phyloP scores from a whole-genome alignment of 2,113 vertebrate species.

The Herpailurus yagouaroundi region DNA sequence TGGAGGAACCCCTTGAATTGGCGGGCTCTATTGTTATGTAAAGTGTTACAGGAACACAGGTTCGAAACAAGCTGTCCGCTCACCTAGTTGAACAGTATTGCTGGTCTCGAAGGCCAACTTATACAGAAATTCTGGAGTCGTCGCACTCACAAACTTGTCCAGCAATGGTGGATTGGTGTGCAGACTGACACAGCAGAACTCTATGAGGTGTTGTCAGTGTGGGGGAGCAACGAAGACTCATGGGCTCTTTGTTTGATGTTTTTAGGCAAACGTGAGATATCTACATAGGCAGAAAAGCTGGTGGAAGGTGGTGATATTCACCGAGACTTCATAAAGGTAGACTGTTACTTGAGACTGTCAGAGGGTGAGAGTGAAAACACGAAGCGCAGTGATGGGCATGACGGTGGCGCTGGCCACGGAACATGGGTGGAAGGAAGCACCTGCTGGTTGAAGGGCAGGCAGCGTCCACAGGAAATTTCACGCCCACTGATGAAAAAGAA shows the following conservation, averaged over 20 bases:
- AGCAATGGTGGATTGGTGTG: fast-evolving
- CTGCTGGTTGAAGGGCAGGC: not conserved
- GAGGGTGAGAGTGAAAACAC: too few species aligned
- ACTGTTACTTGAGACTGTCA: too few species aligned
- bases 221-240: fast-evolving
- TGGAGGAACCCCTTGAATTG: too few species aligned
- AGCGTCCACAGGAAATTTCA: fast-evolving
- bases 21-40: fast-evolving
- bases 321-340: not conserved
- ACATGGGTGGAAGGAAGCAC: not conserved
- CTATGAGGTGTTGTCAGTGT: not conserved
- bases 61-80: not conserved
- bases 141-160: fast-evolving
- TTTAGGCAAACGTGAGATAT: not conserved
- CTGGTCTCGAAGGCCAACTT: not conserved
- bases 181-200: not conserved
- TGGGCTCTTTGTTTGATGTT: not conserved
- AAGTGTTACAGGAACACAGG: not conserved
- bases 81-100: fast-evolving
- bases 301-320: not conserved
- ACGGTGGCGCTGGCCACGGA: too few species aligned
- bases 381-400: fast-evolving
- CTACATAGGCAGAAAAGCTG: not conserved
- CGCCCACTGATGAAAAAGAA: not conserved
- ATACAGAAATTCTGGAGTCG: fast-evolving